Evolutionary conservation across 2,888 invertebrate genomes (phyloP), one percentile per base, ranked within the genome.

Genomic region (Melolontha melolontha): DNA sequence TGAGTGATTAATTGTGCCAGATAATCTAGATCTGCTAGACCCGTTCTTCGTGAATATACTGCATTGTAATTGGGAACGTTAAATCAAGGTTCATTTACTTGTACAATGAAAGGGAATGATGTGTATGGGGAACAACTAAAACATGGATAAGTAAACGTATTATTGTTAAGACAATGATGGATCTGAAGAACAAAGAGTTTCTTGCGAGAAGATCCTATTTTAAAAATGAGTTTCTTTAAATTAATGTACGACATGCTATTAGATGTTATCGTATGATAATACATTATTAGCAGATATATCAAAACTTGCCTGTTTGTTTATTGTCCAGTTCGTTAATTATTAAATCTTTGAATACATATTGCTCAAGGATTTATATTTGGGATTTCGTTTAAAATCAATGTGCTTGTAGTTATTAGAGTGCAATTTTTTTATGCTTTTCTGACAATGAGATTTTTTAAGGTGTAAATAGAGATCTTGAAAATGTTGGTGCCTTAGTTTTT

Each of bases 1-100:
- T 44, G 22, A 22, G 41, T 34, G 44, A 59, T 59, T 47, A 59
- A 59, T 59, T 59, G 44, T 11, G 44, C 27, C 34, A 47, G 59
- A 47, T 59, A 59, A 59, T 59, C 44, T 59, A 27, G 44, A 44
- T 59, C 44, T 14, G 16, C 39, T 39, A 39, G 39, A 34, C 34
- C 39, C 39, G 52, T 54, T 54, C 39, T 54, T 16, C 14, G 44
- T 12, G 44, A 57, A 57, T 22, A 44, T 44, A 59, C 27, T 47
- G 59, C 29, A 47, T 47, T 29, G 47, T 59, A 41, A 39, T 27
- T 6, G 27, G 42, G 22, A 27, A 17, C 22, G 22, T 27, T 41
- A 42, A 55, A 55, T 41, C 42, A 41, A 55, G 17, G 41, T 55
- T 14, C 17, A 10, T 54, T 54, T 54, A 54, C n/a, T 54, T 54